Conservation (phyloP, 1,140 invertebrate species). For the Nephila pilipes region DNA sequence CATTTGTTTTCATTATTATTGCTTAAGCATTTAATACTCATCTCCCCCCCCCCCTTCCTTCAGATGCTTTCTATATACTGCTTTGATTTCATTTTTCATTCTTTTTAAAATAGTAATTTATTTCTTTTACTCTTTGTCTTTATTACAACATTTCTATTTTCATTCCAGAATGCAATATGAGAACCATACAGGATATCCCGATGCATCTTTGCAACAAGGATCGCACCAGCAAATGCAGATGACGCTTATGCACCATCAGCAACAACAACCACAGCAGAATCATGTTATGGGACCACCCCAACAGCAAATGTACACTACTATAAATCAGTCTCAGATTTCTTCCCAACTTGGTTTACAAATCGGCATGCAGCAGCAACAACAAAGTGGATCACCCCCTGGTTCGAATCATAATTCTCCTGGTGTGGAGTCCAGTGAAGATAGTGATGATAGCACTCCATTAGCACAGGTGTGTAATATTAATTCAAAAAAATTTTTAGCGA, state of each 20-base stretch:
- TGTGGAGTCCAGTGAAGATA: slow-evolving; percentile 89
- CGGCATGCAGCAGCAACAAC: not conserved
- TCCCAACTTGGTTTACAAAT: slow-evolving; percentile 84
- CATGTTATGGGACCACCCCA: slow-evolving; percentile 79
- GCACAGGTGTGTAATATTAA: slow-evolving; percentile 76
- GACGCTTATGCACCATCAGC: slow-evolving; percentile 75
- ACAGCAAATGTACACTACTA: slow-evolving; percentile 82
- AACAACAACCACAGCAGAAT: slow-evolving; percentile 78
- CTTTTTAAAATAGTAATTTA: no score
- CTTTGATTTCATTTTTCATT: no score
- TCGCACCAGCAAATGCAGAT: slow-evolving; percentile 42
- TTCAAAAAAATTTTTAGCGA: not conserved
- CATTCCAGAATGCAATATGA: slow-evolving; percentile 70
- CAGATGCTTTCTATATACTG: no score
- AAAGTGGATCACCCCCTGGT: slow-evolving; percentile 59
- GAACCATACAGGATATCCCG: slow-evolving; percentile 46
- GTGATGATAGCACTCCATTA: slow-evolving; percentile 90
- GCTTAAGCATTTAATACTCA: no score
- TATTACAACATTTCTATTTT: not conserved
- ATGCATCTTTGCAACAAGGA: slow-evolving; percentile 41
- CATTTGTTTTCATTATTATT: no score
- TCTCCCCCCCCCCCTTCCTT: no score
- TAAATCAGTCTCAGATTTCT: slow-evolving; percentile 82
- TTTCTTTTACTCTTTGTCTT: not conserved
- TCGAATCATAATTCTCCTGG: slow-evolving; percentile 79